These are phyloP conservation scores for Penaeus vannamei DNA, from an alignment of 1,140 invertebrate species.

Conservation along the genomic window DNA sequence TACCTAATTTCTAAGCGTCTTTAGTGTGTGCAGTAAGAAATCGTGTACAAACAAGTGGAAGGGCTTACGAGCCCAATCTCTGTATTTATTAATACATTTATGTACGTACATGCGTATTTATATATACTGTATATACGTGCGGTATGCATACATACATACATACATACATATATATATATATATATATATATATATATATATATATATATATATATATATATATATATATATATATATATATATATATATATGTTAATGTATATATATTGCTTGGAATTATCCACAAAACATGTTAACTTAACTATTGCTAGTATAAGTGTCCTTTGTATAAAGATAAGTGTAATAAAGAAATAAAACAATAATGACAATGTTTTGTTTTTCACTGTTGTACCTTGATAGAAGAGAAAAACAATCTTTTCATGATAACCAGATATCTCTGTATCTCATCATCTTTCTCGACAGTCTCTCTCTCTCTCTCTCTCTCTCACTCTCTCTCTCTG, in stretches of 20 bases:
- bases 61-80: background rate
- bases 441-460: too few relatives aligned
- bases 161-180: slow-evolving; percentile 38
- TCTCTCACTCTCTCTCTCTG: background rate
- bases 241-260: slow-evolving; percentile 46
- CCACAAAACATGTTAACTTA: too few relatives aligned
- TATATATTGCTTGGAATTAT: slow-evolving; percentile 16
- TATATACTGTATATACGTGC: slow-evolving; percentile 22
- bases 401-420: too few relatives aligned
- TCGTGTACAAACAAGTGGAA: too few relatives aligned
- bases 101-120: background rate
- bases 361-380: too few relatives aligned
- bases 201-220: slow-evolving; percentile 54
- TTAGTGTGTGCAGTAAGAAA: background rate
- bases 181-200: slow-evolving; percentile 49
- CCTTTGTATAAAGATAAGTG: too few relatives aligned
- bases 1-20: too few relatives aligned
- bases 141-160: background rate
- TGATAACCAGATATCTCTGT: too few relatives aligned
- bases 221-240: slow-evolving; percentile 46
- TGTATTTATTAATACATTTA: background rate
- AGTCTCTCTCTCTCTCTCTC: background rate
- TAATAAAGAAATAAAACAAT: too few relatives aligned
- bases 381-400: too few relatives aligned
- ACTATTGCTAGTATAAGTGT: too few relatives aligned